Base-by-base conservation (phyloP, 2,888 invertebrate species). In the Lobophora halterata region DNA sequence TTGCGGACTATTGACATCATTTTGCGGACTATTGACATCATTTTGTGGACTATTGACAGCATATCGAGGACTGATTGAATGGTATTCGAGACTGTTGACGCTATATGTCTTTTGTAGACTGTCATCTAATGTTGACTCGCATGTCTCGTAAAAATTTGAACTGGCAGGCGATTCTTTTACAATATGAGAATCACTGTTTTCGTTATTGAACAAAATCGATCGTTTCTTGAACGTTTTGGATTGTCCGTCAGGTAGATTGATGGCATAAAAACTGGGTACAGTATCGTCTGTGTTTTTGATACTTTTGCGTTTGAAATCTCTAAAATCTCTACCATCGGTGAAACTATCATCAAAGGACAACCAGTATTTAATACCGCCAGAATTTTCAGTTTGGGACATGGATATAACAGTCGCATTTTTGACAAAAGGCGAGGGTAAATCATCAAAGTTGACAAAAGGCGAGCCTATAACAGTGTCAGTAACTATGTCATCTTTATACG, bases 311-410 rank as follows among this genome's bases (percentile, higher is more conserved):
- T n/a, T n/a, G n/a, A n/a, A n/a, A n/a, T n/a, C n/a, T 36, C 13
- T 38, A 0, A 3, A 6, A 2, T 17, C 52, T 0, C 62, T 57
- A 2, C 48, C 41, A n/a, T 70, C 55, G 1, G 49, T 37, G 0
- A 55, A 1, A 32, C 60, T 66, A 6, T 83, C 79, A 21, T 87
- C 83, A 33, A 88, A 88, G 0, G 86, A 87, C 0, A 88, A 17
- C 88, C 88, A 88, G 24, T 82, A 88, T 47, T 86, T 88, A 0
- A 86, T 58, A 0, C 88, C 88, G 0, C 87, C 85, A 0, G 60
- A 67, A 19, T 81, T 72, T 25, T 67, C 72, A 0, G 69, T 82
- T 20, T 79, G 86, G 0, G 82, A 81, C 81, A 88, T 88, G 0
- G 86, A 63, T 13, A 85, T 65, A 0, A 87, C 70, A 0, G 78